phyloP scores from a whole-genome alignment of 2,888 invertebrate species.

The Tuberolachnus salignus region DNA sequence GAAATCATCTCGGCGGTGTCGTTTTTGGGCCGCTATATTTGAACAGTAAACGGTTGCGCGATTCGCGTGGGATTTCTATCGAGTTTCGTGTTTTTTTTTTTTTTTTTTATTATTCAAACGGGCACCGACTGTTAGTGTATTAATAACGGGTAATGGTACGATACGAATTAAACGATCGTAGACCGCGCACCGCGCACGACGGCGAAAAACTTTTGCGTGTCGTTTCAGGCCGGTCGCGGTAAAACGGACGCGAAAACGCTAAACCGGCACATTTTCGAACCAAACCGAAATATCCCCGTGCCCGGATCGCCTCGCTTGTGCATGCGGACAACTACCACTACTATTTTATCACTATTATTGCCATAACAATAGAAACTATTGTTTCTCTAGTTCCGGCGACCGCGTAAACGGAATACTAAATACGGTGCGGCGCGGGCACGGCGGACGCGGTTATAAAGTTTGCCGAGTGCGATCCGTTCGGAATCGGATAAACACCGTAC shows the following conservation, averaged over 20 bases:
- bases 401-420: constrained; percentile 31
- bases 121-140: too few species aligned
- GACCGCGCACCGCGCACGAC: background rate
- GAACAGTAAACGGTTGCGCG: too few species aligned
- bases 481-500: background rate
- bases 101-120: background rate
- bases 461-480: background rate
- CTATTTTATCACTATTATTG: too few species aligned
- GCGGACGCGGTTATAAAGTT: constrained; percentile 5
- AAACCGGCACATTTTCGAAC: constrained; percentile 3
- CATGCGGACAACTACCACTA: background rate
- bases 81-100: too few species aligned
- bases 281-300: constrained; percentile 3
- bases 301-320: background rate
- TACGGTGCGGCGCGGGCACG: too few species aligned
- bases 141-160: background rate
- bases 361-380: constrained; percentile 43
- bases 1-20: too few species aligned
- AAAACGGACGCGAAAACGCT: constrained; percentile 22
- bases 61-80: too few species aligned
- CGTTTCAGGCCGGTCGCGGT: background rate
- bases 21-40: too few species aligned
- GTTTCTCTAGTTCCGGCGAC: constrained; percentile 30
- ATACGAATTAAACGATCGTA: constrained; percentile 31
- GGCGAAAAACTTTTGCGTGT: constrained; percentile 39